phyloP scores from a whole-genome alignment of 1,140 invertebrate species.

The Eupristina koningsbergeri region DNA sequence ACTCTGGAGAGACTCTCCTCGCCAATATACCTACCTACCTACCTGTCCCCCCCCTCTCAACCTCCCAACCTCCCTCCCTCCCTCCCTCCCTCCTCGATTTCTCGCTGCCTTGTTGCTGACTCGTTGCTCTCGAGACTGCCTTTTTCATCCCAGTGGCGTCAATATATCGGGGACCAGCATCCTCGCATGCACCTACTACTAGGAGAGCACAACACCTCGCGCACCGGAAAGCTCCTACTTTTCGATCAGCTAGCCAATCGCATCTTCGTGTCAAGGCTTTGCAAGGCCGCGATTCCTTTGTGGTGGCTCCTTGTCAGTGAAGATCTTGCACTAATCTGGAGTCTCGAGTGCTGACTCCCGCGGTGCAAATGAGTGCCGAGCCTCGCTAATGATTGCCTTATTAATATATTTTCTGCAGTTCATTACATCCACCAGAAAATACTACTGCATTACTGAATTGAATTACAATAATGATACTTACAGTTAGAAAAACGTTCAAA shows the following conservation, averaged over 20 bases:
- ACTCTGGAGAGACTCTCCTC: slow-evolving; percentile 59
- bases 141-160: slow-evolving; percentile 34
- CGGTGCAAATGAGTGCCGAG: not conserved
- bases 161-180: slow-evolving; percentile 16
- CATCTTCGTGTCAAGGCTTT: not conserved
- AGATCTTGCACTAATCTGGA: not conserved
- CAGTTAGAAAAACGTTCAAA: not conserved
- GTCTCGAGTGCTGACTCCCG: not conserved
- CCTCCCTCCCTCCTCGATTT: not conserved
- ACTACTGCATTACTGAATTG: not conserved
- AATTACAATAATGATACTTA: not conserved
- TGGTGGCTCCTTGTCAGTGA: not conserved
- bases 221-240: slow-evolving; percentile 14
- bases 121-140: slow-evolving; percentile 30
- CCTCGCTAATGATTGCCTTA: not conserved
- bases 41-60: not conserved
- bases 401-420: slow-evolving; percentile 6
- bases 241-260: not conserved
- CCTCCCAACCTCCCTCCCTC: slow-evolving; percentile 7
- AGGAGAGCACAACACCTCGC: not conserved
- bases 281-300: slow-evolving; percentile 1
- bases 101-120: slow-evolving; percentile 34
- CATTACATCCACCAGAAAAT: not conserved
- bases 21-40: slow-evolving; percentile 53
- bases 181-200: not conserved